Evolutionary conservation across 2,888 invertebrate species (phyloP), one percentile per base, ranked within the genome.

Genomic region (Philereme transversata): DNA sequence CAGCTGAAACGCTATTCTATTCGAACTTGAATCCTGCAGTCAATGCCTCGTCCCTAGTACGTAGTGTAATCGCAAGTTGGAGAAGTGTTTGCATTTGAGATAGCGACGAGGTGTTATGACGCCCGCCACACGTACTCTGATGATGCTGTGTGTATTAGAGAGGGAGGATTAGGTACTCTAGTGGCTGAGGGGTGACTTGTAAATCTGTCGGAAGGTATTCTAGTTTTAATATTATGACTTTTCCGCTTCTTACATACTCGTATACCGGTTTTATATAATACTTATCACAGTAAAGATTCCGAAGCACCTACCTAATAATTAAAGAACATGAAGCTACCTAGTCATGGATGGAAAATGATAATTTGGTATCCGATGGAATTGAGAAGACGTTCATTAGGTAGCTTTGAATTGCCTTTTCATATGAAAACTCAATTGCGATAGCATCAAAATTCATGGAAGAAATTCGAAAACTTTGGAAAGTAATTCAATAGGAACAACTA

Each of bases 81-180:
- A 74, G 75, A 80, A 80, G 75, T 85, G 86, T 84, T 87, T 86
- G 84, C 83, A 79, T 81, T 77, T 75, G 74, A 83, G 84, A 86
- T 84, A 81, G 78, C 71, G 38, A 10, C 41, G 71, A 77, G 75
- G 75, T 78, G 82, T 76, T 81, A 77, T 82, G 78, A 76, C 74
- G 66, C 74, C 73, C 70, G 72, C 49, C 41, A 74, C 76, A 73
- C 72, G 65, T 72, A 41, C 41, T 11, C 8, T 7, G 36, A 45
- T 35, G 41, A 40, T 34, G 11, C 35, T 7, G 10, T 33, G 22
- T 22, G 22, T 22, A 7, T 36, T 36, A 36, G 4, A 36, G 36
- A 36, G 36, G 5, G 40, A 6, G 40, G 4, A 7, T 40, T 6
- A 6, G 4, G 40, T 40, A 40, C 40, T 5, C 7, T 8, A 40